Evolutionary conservation across 2,113 vertebrate genomes (phyloP).

Genomic region (Piprites chloris): DNA sequence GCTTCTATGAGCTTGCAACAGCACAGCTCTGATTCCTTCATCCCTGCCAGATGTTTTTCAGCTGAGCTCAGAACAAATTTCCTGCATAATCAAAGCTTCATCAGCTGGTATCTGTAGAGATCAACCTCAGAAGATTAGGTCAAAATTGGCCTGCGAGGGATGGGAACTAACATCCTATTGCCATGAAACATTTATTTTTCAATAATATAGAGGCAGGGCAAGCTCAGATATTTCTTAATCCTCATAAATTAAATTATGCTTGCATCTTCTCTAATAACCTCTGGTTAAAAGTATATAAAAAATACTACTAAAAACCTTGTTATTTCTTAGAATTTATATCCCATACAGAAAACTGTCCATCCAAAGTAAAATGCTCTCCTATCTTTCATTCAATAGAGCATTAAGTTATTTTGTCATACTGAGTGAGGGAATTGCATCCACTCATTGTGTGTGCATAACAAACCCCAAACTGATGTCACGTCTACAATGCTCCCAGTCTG

Average conservation of each 20-base stretch:
- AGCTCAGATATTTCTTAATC: background rate
- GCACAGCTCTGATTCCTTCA: background rate
- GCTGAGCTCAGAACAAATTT: conserved; percentile 18
- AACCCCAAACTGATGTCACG: background rate
- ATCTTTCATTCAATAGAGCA: background rate
- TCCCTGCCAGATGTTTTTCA: conserved; percentile 43
- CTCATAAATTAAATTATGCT: background rate
- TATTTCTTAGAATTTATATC: background rate
- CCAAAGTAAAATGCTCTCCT: background rate
- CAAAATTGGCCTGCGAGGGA: background rate
- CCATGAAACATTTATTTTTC: background rate
- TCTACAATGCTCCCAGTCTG: background rate
- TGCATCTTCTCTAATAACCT: background rate
- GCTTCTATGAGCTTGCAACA: background rate
- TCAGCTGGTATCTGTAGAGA: conserved; percentile 16
- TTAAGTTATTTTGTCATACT: background rate
- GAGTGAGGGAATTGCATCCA: background rate
- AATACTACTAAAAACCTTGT: background rate
- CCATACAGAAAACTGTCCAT: background rate
- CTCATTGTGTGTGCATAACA: background rate
- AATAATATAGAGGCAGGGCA: background rate
- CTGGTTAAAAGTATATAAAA: background rate
- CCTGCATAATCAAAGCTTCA: conserved; percentile 27
- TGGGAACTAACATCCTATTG: background rate
- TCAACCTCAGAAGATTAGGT: background rate